Base-by-base conservation (phyloP, 2,888 invertebrate genomes). In the Serrognathus titanus region DNA sequence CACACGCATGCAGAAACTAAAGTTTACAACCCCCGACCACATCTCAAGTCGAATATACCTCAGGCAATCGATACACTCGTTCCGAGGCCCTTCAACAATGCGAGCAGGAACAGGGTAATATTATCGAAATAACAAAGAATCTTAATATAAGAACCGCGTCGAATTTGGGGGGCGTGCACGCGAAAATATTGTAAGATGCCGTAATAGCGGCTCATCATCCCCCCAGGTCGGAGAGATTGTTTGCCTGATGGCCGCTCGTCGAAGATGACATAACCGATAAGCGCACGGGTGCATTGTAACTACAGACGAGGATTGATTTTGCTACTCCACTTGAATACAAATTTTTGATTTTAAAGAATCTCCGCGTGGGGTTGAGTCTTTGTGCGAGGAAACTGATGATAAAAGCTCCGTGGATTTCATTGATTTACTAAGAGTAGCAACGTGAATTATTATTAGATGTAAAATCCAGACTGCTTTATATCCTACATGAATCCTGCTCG, bases 181-280 rank as follows among this genome's bases (percentile, higher is more conserved):
- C 11, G 11, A 38, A 38, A 49, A 38, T 12, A 36, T 36, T 39
- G 57, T 35, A 40, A 57, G 53, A 53, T 53, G 57, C 47, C 37
- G 49, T 46, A 57, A 57, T 57, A 49, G 53, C 24, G 24, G 24
- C 39, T 53, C 53, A 49, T 57, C 57, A 53, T 57, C 50, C 48
- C 48, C 41, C 45, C 53, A 49, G 51, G 43, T 39, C 51, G 57
- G 46, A 39, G 46, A 53, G 40, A 57, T 57, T 57, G 50, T 46
- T 46, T 45, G 53, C 51, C 49, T 58, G 60, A 58, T 61, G 53
- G 58, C 41, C 46, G 58, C 38, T 59, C 54, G 57, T 61, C 57
- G 59, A 57, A 59, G 63, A 63, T 63, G 63, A 63, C 63, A 63
- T 59, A 48, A 48, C 49, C 56, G 63, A 63, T 63, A 63, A 61